These are phyloP conservation scores for Hypsibius dujardini DNA, from an alignment of 1,140 invertebrate genomes.

Conservation along the genomic window DNA sequence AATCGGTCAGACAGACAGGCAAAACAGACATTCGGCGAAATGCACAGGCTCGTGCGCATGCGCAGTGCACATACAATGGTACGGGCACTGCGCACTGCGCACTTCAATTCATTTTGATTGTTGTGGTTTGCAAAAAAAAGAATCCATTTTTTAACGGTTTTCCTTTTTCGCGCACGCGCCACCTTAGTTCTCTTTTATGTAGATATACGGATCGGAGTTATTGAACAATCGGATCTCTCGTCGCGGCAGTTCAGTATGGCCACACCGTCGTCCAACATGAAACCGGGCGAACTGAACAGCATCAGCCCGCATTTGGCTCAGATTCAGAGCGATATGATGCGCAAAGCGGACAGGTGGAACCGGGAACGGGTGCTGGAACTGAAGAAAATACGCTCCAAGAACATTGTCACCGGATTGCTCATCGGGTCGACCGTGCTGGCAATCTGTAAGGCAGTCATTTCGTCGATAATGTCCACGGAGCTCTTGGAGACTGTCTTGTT, in stretches of 20 bases:
- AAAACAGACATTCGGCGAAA: too few species aligned
- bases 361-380: background rate
- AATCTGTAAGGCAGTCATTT: too few species aligned
- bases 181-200: background rate
- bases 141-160: background rate
- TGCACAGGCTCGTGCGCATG: too few species aligned
- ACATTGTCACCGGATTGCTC: background rate
- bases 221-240: too few species aligned
- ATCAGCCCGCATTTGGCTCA: background rate
- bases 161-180: background rate
- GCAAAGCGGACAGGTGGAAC: slow-evolving; percentile 8
- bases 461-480: too few species aligned
- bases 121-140: too few species aligned
- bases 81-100: too few species aligned
- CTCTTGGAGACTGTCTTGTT: too few species aligned
- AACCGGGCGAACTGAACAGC: background rate
- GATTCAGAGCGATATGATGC: slow-evolving; percentile 6
- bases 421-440: background rate
- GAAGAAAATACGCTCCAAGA: background rate
- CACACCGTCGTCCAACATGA: background rate
- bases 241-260: too few species aligned
- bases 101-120: too few species aligned
- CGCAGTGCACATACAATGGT: too few species aligned
- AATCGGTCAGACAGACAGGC: too few species aligned
- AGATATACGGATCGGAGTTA: background rate